These are phyloP conservation scores for Oreonectes daqikongensis DNA, from an alignment of 2,797 vertebrate genomes.

Conservation along the genomic window DNA sequence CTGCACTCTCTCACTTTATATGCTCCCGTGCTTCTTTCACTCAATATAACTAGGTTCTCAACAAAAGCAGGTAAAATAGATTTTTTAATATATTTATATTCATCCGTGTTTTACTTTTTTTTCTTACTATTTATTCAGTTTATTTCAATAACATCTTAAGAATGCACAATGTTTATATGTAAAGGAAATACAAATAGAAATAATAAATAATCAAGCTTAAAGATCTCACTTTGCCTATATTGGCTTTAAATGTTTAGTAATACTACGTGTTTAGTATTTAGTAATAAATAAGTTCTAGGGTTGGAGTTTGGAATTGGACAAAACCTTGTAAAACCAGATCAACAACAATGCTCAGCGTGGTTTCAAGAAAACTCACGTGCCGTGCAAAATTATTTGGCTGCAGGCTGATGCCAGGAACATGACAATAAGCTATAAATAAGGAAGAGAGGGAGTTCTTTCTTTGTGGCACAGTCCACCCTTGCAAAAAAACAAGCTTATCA, in stretches of 20 bases:
- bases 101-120: no score
- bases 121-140: not conserved
- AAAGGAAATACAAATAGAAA: not conserved
- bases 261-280: not conserved
- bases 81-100: no score
- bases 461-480: not conserved
- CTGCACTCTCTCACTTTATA: not conserved
- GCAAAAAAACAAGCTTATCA: not conserved
- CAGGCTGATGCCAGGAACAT: not conserved
- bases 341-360: not conserved
- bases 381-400: not conserved
- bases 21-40: not conserved
- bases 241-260: not conserved
- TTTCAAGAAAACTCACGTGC: not conserved
- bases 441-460: not conserved
- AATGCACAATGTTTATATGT: not conserved
- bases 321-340: conserved; percentile 15
- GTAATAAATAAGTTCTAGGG: not conserved
- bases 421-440: not conserved
- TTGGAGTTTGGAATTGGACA: not conserved
- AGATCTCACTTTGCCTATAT: not conserved
- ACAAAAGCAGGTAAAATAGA: no score
- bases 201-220: not conserved
- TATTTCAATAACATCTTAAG: not conserved
- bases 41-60: not conserved